A percentile compares a stretch with the other conserved stretches of the same genome.
Evolutionary conservation across 1,140 invertebrate species (phyloP).

Genomic region (Zaprionus lachaisei): DNA sequence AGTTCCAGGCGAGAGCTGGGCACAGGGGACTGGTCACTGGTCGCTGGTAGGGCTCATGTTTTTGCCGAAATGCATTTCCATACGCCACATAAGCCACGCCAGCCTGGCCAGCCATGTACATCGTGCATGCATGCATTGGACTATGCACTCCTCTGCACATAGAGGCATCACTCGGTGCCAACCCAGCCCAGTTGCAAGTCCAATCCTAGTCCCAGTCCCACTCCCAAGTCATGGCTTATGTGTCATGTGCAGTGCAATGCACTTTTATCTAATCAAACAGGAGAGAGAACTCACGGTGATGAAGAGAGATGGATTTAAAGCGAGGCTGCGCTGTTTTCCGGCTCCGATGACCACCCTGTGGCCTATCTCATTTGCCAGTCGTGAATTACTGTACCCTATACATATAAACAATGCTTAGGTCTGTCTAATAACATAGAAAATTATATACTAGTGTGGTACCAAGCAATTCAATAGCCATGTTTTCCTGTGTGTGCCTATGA

Average conservation of each 20-base stretch:
- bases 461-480: too few relatives aligned
- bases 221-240: slow-evolving; percentile 12
- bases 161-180: slow-evolving; percentile 5
- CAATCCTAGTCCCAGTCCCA: slow-evolving; percentile 4
- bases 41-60: slow-evolving; percentile 65
- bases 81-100: slow-evolving; percentile 68
- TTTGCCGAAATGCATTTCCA: slow-evolving; percentile 82
- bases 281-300: slow-evolving; percentile 6
- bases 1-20: slow-evolving; percentile 1
- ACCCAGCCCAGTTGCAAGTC: slow-evolving; percentile 12
- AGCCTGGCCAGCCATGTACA: slow-evolving; percentile 46
- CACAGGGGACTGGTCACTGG: slow-evolving; percentile 13
- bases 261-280: slow-evolving; percentile 76
- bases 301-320: slow-evolving; percentile 70
- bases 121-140: slow-evolving; percentile 51
- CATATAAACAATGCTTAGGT: slow-evolving; percentile 26
- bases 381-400: slow-evolving; percentile 31
- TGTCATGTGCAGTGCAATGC: slow-evolving; percentile 64
- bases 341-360: slow-evolving; percentile 21
- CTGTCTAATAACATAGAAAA: too few relatives aligned
- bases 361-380: slow-evolving; percentile 31
- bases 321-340: slow-evolving; percentile 58
- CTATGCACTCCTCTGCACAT: slow-evolving; percentile 17
- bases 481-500: too few relatives aligned
- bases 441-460: too few relatives aligned